Conservation (phyloP, 2,113 vertebrate genomes). For the Aegotheles bennettii region DNA sequence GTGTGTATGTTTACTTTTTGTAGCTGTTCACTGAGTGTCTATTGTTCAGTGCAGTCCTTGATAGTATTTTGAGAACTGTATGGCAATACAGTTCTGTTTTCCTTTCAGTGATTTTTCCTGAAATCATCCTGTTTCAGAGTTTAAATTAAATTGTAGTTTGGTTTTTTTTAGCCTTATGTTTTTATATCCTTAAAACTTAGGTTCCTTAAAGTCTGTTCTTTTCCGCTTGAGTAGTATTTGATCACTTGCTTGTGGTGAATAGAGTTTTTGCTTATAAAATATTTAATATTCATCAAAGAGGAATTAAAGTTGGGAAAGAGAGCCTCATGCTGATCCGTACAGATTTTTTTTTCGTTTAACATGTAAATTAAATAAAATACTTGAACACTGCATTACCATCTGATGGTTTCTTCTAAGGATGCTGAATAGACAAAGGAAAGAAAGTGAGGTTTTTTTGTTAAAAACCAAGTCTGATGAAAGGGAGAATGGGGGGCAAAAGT, state of each 20-base stretch:
- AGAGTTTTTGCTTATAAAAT: conserved; percentile 7
- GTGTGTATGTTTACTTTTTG: neutral
- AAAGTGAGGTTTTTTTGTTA: neutral
- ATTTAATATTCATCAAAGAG: conserved; percentile 26
- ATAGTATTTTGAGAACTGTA: neutral
- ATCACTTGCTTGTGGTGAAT: neutral
- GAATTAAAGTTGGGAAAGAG: conserved; percentile 10
- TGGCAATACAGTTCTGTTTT: neutral
- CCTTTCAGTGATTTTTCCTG: neutral
- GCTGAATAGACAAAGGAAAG: conserved; percentile 39
- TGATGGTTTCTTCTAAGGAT: conserved; percentile 52
- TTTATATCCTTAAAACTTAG: neutral
- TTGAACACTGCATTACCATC: conserved; percentile 68
- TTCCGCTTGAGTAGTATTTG: neutral
- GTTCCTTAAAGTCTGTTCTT: neutral
- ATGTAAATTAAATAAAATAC: conserved; percentile 12
- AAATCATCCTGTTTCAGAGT: neutral
- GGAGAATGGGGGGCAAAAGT: neutral
- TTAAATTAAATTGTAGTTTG: neutral
- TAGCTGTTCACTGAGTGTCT: neutral
- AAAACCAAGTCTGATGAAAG: neutral
- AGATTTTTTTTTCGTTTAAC: neutral
- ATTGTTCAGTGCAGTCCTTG: neutral
- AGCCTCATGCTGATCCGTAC: neutral
- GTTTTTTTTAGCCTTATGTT: neutral